phyloP scores from a whole-genome alignment of 2,797 vertebrate genomes.

The Tauraco hartlaubi region DNA sequence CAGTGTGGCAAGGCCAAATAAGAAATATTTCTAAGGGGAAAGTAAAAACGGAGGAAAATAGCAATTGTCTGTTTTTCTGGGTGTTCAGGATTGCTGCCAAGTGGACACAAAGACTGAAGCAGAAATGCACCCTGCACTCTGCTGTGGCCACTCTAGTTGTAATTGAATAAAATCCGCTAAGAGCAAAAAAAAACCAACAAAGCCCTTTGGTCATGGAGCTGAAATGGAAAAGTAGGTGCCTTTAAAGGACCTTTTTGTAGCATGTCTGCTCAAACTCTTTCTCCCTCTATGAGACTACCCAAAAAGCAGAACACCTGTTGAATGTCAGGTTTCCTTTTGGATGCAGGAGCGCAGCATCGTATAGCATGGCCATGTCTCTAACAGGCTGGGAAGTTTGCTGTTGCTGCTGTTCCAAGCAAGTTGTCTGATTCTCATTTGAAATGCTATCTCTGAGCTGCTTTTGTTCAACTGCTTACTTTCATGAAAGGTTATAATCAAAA shows the following conservation, averaged over 20 bases:
- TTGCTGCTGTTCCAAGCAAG: background rate
- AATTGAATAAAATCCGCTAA: slow-evolving; percentile 15
- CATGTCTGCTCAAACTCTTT: background rate
- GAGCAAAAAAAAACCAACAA: background rate
- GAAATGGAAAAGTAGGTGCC: background rate
- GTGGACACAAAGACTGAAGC: background rate
- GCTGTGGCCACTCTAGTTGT: background rate
- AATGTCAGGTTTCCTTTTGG: slow-evolving; percentile 36
- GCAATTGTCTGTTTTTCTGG: background rate
- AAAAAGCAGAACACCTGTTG: slow-evolving; percentile 3
- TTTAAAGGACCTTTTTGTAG: background rate
- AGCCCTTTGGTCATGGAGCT: background rate
- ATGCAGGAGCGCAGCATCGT: background rate
- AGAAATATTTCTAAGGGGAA: background rate
- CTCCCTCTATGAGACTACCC: background rate
- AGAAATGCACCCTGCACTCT: background rate
- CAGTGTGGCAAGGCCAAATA: background rate
- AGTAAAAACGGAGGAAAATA: background rate
- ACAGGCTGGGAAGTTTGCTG: background rate
- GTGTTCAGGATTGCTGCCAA: background rate
- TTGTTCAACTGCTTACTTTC: slow-evolving; percentile 40
- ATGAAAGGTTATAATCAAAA: slow-evolving; percentile 30
- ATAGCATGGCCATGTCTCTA: background rate
- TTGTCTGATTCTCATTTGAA: background rate
- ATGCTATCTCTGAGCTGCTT: slow-evolving; percentile 29